These are phyloP conservation scores for Saccostrea glomerata DNA, from an alignment of 1,140 invertebrate genomes.

Conservation along the genomic window DNA sequence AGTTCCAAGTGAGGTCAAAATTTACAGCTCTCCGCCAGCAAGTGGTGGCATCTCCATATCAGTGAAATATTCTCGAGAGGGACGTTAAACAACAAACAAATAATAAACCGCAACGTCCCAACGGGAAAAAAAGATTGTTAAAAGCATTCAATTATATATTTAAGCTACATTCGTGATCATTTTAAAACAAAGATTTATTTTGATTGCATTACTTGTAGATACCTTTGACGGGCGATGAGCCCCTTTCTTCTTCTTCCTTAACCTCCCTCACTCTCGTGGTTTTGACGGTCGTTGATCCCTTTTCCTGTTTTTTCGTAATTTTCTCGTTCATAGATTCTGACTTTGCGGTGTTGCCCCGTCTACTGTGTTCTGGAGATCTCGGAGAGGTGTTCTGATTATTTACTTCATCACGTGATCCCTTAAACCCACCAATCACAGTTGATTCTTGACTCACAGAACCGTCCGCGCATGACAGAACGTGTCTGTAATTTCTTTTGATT, in stretches of 20 bases:
- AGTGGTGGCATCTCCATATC: too few relatives aligned
- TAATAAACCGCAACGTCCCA: too few relatives aligned
- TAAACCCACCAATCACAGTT: neutral
- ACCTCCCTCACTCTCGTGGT: too few relatives aligned
- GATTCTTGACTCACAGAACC: neutral
- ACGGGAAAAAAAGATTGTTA: too few relatives aligned
- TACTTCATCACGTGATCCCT: neutral
- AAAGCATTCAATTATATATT: too few relatives aligned
- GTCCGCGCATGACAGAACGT: neutral
- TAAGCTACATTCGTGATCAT: too few relatives aligned
- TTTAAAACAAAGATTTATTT: neutral
- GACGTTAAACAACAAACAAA: too few relatives aligned
- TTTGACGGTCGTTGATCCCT: constrained; percentile 46
- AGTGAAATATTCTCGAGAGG: too few relatives aligned
- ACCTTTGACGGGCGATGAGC: neutral
- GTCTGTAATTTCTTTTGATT: neutral
- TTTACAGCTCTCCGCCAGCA: too few relatives aligned
- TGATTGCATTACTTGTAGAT: neutral
- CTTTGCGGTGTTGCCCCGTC: neutral
- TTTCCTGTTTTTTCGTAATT: neutral
- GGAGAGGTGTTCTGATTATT: neutral
- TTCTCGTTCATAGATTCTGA: neutral
- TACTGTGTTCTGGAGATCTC: neutral
- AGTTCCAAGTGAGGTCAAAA: too few relatives aligned
- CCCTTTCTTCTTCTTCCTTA: neutral